Base-by-base conservation (phyloP, 2,797 vertebrate genomes). In the Urocyon cinereoargenteus region DNA sequence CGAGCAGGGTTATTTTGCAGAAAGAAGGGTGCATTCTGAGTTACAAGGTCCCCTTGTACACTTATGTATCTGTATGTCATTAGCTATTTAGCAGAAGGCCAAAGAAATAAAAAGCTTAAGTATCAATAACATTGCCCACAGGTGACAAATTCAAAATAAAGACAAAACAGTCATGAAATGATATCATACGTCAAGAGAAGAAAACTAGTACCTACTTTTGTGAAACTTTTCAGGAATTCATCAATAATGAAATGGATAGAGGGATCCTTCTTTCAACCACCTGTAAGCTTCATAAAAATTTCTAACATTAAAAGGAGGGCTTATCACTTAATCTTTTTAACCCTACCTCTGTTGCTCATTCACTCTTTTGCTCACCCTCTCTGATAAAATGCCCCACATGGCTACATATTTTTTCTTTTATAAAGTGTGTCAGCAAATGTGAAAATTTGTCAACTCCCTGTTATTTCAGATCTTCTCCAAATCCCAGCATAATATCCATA, bases 401-500 rank as follows among this genome's bases (percentile, higher is more conserved):
- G 6, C 34, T 91, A 92, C 94, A 77, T 61, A 96, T 91, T 53
- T 84, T 83, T 96, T 70, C 53, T 83, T 93, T 87, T 96, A 95
- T 75, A 86, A 96, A 95, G 51, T 59, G 53, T 57, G 13, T 91
- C 72, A 92, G 45, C 82, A 96, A 96, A 91, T 81, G 34, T 92
- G 89, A 92, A 90, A 97, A 94, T 66, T 36, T 64, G 91, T 89
- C 73, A 66, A 22, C 90, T 97, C 59, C 86, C 36, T 49, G 61
- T 86, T 96, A 93, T 88, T 97, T 94, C 92, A 97, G 77, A 75
- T 61, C 93, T 94, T 96, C 57, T 98, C 84, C 94, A 98, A 98
- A 97, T 91, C 57, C 96, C 90, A 93, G 77, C 59, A 97, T 97
- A 45, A 45, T 45, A 6, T 45, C 40, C 40, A 45, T 83, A 95